Base-by-base conservation (phyloP, 2,888 invertebrate genomes). In the Coleophora flavipennella region DNA sequence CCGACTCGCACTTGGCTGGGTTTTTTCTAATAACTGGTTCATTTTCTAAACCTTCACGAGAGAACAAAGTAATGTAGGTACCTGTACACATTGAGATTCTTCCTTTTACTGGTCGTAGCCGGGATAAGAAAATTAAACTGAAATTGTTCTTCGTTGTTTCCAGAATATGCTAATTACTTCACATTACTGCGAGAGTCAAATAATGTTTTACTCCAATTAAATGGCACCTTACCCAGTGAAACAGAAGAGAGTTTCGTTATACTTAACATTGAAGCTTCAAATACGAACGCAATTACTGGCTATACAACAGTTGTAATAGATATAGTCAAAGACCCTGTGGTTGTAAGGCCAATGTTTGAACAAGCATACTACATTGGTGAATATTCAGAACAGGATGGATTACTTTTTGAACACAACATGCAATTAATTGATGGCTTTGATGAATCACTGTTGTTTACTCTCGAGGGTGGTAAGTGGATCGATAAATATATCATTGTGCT, bases 401-500 rank as follows among this genome's bases (percentile, higher is more conserved):
- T 62, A 39, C 28, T 38, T 34, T 62, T 63, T 39, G 48, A 48
- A 13, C 40, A 55, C 14, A 41, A 47, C 12, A 57, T 62, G n/a
- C 46, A 45, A 31, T 42, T 65, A 33, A 45, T 44, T 29, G 53
- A 60, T 43, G 60, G 58, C 12, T 58, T 45, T 44, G 55, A 62
- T 43, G 52, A 57, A 39, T 45, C 48, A 29, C 52, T 63, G 40
- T 33, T 43, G 14, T 62, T 62, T 49, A 39, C 42, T 29, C 53
- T 62, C n/a, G 50, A 47, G 28, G 59, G 60, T 31, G 59, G 64
- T 62, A 49, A 52, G 55, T 53, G 37, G 1, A 29, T 29, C n/a
- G n/a, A n/a, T n/a, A n/a, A n/a, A n/a, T n/a, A n/a, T n/a, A n/a
- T n/a, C n/a, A n/a, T n/a, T n/a, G n/a, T n/a, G n/a, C n/a, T n/a